Percentiles rank a stretch among this genome's conserved stretches.
These are phyloP conservation scores for Myzus persicae DNA, from an alignment of 1,140 invertebrate genomes.

Conservation along the genomic window DNA sequence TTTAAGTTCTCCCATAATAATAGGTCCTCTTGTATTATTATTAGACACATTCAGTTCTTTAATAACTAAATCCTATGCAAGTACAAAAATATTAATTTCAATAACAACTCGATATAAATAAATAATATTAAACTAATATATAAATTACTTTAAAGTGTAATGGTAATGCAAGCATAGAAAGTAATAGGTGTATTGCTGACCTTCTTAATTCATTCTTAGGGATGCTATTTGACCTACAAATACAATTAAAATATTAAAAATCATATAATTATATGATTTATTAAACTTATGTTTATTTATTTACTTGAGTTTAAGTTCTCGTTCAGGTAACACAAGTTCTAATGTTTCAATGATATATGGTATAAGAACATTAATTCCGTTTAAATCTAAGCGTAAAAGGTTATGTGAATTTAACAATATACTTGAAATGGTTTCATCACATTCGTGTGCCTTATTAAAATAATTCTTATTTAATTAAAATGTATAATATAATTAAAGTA, in stretches of 20 bases:
- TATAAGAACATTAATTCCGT: constrained; percentile 90
- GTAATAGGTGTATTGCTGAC: constrained; percentile 87
- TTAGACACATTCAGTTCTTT: constrained; percentile 70
- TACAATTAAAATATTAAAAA: constrained; percentile 29
- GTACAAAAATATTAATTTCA: constrained; percentile 29
- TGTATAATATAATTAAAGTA: background rate
- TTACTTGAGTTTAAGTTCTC: constrained; percentile 70
- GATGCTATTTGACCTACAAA: constrained; percentile 63
- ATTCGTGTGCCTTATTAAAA: constrained; percentile 67
- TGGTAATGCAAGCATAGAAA: constrained; percentile 89
- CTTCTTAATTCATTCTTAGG: constrained; percentile 83
- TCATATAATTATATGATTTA: background rate
- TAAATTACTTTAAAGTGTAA: constrained; percentile 82
- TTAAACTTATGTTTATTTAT: background rate
- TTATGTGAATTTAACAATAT: constrained; percentile 83
- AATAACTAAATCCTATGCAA: constrained; percentile 73
- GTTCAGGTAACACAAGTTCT: constrained; percentile 85
- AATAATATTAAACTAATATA: constrained; percentile 19
- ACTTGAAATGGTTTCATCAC: constrained; percentile 77
- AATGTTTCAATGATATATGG: constrained; percentile 89
- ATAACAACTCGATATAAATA: background rate
- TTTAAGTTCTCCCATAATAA: constrained; percentile 75
- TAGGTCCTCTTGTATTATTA: constrained; percentile 25
- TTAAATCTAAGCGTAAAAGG: constrained; percentile 87
- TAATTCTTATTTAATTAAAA: constrained; percentile 4